Evolutionary conservation across 1,140 invertebrate genomes (phyloP).

Genomic region (Euwallacea similis): DNA sequence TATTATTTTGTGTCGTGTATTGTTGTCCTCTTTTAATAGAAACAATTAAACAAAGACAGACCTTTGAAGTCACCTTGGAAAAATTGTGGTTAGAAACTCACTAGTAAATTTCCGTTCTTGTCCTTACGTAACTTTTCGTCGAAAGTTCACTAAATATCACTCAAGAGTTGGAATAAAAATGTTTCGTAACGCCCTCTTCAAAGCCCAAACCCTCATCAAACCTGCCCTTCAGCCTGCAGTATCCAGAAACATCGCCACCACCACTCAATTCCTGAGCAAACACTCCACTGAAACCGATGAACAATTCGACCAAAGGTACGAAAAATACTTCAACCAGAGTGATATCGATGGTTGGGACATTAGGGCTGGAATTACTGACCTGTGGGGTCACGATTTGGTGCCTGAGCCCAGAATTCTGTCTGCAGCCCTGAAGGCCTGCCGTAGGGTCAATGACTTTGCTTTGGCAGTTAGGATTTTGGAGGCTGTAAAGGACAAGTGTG

Average conservation of each 20-base stretch:
- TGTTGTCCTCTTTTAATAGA: no score
- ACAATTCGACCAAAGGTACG: constrained; percentile 64
- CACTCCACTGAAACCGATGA: constrained; percentile 51
- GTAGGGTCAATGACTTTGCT: constrained; percentile 92
- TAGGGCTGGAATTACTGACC: constrained; percentile 82
- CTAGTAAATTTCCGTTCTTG: no score
- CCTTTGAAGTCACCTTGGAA: no score
- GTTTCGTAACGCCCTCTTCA: constrained; percentile 46
- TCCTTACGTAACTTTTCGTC: no score
- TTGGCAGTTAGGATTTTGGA: constrained; percentile 92
- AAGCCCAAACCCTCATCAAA: constrained; percentile 42
- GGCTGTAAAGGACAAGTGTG: constrained; percentile 88
- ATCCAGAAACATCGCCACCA: constrained; percentile 40
- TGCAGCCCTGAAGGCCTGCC: constrained; percentile 89
- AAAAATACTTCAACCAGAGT: constrained; percentile 81
- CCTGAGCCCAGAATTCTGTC: constrained; percentile 93
- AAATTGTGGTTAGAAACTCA: no score
- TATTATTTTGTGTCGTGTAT: no score
- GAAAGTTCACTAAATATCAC: background rate
- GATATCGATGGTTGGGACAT: constrained; percentile 98
- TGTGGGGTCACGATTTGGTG: constrained; percentile 87
- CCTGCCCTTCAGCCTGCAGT: constrained; percentile 32
- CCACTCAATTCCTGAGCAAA: constrained; percentile 27
- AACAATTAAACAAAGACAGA: no score
- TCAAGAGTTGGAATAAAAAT: constrained; percentile 39